Base-by-base conservation (phyloP, 2,888 invertebrate species). In the Brachycybe producta region DNA sequence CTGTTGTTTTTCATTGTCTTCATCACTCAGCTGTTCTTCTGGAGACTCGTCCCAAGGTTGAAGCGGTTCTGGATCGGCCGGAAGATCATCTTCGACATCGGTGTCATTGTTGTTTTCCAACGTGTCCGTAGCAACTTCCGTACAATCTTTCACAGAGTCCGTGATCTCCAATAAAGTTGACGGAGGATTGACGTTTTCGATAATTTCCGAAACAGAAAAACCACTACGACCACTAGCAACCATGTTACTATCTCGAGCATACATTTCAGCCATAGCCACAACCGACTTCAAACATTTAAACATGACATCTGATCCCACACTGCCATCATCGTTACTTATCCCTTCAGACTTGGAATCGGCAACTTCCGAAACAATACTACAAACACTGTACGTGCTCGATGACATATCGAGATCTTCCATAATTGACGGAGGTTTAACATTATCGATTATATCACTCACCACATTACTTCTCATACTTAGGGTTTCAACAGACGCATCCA, bases 301-400 rank as follows among this genome's bases (percentile, higher is more conserved):
- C 2, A 77, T 65, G 2, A 63, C 49, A 52, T 57, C 58, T 48
- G 59, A 57, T 32, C 52, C 55, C 32, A 56, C 49, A 39, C 57
- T 57, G n/a, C n/a, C n/a, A 13, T 32, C 41, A 32, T 52, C 55
- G 38, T 51, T 41, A 50, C 46, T 42, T 32, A 41, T 24, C 8
- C 17, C 39, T 41, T 51, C 51, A 3, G 56, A 57, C 52, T 43
- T 57, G 23, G 56, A 53, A 46, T 56, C 84, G 0, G 76, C 81
- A 3, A 80, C 75, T 67, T 86, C 86, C 0, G 82, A 85, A 24
- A 80, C 80, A 52, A 86, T 80, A 62, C 86, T 87, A 0, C 82
- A 81, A 0, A 87, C 82, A 49, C 86, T 87, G 13, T 82, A 70
- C 79, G 86, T 83, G 56, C 86, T 87, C 54, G 79, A 78, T 57